phyloP scores from a whole-genome alignment of 2,113 vertebrate genomes.

The Petrocephalus microphthalmus region DNA sequence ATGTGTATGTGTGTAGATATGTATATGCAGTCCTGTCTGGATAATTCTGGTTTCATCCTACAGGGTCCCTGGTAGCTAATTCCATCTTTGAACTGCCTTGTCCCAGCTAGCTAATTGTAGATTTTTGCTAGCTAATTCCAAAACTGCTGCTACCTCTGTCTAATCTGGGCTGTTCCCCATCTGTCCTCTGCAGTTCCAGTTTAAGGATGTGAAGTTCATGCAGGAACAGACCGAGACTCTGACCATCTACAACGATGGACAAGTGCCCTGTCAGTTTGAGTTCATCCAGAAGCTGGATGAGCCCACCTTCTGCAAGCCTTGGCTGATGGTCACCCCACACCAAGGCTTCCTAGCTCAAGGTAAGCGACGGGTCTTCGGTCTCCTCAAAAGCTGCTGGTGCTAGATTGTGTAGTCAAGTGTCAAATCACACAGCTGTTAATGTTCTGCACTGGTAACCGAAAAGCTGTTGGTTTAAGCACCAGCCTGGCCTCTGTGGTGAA shows the following conservation, averaged over 20 bases:
- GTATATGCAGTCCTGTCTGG: background rate
- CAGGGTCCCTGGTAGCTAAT: background rate
- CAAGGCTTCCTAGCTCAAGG: conserved; percentile 86
- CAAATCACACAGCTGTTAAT: background rate
- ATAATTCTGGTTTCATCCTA: background rate
- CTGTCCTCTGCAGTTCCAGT: conserved; percentile 68
- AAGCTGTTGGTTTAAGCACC: background rate
- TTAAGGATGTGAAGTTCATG: conserved; percentile 88
- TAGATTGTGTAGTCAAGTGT: background rate
- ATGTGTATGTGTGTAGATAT: too few species aligned
- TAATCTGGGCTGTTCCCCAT: background rate
- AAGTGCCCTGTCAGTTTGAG: conserved; percentile 89
- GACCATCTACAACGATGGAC: conserved; percentile 76
- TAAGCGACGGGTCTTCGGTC: conserved; percentile 40
- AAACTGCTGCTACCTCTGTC: background rate
- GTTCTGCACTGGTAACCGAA: background rate
- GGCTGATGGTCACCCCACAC: conserved; percentile 79
- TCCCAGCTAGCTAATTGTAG: background rate
- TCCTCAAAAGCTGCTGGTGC: background rate
- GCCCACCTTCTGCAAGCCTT: conserved; percentile 77
- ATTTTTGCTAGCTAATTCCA: background rate
- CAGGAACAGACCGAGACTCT: conserved; percentile 74
- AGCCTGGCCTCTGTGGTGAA: background rate
- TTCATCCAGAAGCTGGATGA: conserved; percentile 91
- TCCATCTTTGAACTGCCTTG: background rate